Evolutionary conservation across 2,888 invertebrate species (phyloP).

Genomic region (Brenthis hecate): DNA sequence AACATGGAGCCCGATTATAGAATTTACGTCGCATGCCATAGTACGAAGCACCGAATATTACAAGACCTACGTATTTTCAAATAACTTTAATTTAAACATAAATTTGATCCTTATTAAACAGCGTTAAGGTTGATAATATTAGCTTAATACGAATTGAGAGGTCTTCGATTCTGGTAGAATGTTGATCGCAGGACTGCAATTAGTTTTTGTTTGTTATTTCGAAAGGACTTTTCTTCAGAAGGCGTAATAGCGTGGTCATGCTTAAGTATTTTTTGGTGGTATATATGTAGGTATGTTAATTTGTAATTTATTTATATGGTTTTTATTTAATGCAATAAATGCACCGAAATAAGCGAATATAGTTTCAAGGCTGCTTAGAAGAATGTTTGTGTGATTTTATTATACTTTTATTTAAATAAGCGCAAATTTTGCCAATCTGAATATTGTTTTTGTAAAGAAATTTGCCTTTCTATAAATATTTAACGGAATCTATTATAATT

Average conservation of each 20-base stretch:
- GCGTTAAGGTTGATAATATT: conserved; percentile 21
- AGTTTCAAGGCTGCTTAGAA: too few relatives aligned
- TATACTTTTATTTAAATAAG: too few relatives aligned
- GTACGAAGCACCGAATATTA: conserved; percentile 50
- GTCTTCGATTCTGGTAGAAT: conserved; percentile 34
- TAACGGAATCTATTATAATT: too few relatives aligned
- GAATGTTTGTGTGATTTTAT: too few relatives aligned
- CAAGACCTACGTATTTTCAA: conserved; percentile 1
- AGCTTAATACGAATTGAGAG: conserved; percentile 13
- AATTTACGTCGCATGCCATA: conserved; percentile 66
- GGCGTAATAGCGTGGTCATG: conserved; percentile 30
- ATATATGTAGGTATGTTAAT: conserved; percentile 3
- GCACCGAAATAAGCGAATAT: too few relatives aligned
- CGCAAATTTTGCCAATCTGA: too few relatives aligned
- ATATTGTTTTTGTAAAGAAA: too few relatives aligned
- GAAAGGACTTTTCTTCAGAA: conserved; percentile 42
- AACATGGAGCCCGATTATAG: conserved; percentile 51
- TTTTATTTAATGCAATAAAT: too few relatives aligned
- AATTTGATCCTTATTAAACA: conserved; percentile 9
- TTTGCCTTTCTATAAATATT: too few relatives aligned
- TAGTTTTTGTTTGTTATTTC: conserved; percentile 41
- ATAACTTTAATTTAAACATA: background rate
- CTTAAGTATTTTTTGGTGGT: conserved; percentile 22
- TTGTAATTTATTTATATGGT: too few relatives aligned
- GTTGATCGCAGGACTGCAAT: conserved; percentile 37